phyloP scores from a whole-genome alignment of 2,797 vertebrate genomes.

The Corythornis leucogaster region DNA sequence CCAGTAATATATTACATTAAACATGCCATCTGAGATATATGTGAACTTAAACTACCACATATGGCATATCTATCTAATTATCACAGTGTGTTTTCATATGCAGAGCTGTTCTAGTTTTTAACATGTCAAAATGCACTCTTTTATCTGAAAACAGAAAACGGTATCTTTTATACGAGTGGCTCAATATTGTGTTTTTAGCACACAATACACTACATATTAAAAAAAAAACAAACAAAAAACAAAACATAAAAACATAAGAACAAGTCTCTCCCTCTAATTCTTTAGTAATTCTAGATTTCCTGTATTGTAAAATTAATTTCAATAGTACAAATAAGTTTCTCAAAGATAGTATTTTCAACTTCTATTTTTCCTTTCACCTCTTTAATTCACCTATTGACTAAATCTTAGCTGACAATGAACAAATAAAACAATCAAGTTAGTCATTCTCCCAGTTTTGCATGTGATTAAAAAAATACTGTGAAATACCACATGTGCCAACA shows the following conservation, averaged over 20 bases:
- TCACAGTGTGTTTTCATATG: slow-evolving; percentile 76
- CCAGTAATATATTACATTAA: slow-evolving; percentile 64
- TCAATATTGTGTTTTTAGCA: slow-evolving; percentile 7
- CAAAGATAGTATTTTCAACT: not conserved
- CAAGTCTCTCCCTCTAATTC: not conserved
- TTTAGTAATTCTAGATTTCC: not conserved
- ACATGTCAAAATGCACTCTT: slow-evolving; percentile 53
- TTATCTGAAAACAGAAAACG: slow-evolving; percentile 61
- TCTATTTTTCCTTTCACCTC: not conserved
- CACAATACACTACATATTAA: not conserved
- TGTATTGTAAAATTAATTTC: not conserved
- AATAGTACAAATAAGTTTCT: not conserved
- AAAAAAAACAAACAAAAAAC: not conserved
- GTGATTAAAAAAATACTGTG: not conserved
- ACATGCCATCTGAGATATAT: slow-evolving; percentile 67
- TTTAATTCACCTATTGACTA: not conserved
- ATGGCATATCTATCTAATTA: slow-evolving; percentile 70
- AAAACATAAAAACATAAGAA: not conserved
- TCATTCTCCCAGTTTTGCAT: not conserved
- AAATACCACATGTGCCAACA: slow-evolving; percentile 2
- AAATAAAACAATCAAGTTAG: slow-evolving; percentile 3
- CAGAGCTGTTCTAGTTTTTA: slow-evolving; percentile 69
- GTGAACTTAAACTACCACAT: slow-evolving; percentile 70
- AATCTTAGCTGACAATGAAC: not conserved
- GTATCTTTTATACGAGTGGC: not conserved